Evolutionary conservation across 2,113 vertebrate species (phyloP).

Genomic region (Myocastor coypus): DNA sequence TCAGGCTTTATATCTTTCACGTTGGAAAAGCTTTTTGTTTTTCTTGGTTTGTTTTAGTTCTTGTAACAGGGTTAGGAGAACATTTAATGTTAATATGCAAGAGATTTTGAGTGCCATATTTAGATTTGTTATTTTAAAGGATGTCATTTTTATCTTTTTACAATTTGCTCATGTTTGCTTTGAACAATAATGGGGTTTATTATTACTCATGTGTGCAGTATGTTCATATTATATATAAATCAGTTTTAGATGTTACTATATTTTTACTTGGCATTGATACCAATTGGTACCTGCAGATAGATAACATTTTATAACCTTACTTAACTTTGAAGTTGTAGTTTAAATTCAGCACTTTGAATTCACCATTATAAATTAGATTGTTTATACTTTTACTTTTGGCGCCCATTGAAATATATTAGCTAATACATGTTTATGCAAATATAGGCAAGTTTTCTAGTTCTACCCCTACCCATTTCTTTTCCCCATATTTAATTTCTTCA

Average conservation of each 20-base stretch:
- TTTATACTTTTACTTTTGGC: conserved; percentile 54
- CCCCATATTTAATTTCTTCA: conserved; percentile 42
- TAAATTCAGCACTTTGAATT: conserved; percentile 58
- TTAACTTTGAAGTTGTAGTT: conserved; percentile 56
- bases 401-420: neutral
- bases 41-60: conserved; percentile 48
- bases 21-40: neutral
- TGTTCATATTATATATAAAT: conserved; percentile 57
- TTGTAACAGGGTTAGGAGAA: conserved; percentile 33
- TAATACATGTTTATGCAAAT: conserved; percentile 13
- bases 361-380: conserved; percentile 30
- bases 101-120: conserved; percentile 63
- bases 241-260: conserved; percentile 60
- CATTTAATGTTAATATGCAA: conserved; percentile 70
- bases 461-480: conserved; percentile 32
- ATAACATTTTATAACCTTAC: conserved; percentile 64
- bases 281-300: conserved; percentile 69
- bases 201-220: conserved; percentile 63
- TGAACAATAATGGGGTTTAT: conserved; percentile 51
- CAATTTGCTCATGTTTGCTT: conserved; percentile 53
- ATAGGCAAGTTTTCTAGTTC: conserved; percentile 3
- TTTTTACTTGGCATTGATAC: conserved; percentile 71
- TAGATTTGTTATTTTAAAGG: conserved; percentile 51
- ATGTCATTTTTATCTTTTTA: conserved; percentile 35
- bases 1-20: conserved; percentile 35